phyloP scores from a whole-genome alignment of 2,113 vertebrate species.

The Pseudorectes ferrugineus region DNA sequence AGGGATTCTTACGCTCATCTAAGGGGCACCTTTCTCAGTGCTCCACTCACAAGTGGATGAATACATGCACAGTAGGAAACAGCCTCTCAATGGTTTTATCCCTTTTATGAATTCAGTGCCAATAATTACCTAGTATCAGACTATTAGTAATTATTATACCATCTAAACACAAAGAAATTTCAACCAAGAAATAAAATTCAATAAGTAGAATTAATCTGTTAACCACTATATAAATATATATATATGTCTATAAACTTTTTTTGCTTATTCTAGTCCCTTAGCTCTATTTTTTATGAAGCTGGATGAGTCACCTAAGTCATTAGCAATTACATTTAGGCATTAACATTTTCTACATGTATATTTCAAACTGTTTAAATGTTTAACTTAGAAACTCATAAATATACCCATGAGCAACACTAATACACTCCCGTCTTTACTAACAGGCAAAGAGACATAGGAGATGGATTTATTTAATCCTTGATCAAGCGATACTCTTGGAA shows the following conservation, averaged over 20 bases:
- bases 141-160: not conserved
- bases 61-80: not conserved
- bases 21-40: not conserved
- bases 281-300: not conserved
- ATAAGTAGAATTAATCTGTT: not conserved
- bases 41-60: not conserved
- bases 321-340: not conserved
- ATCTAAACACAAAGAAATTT: not conserved
- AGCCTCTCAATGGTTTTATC: not conserved
- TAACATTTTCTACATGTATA: not conserved
- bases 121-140: not conserved
- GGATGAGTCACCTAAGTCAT: not conserved
- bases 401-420: not conserved
- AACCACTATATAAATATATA: not conserved
- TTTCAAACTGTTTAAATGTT: not conserved
- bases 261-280: not conserved
- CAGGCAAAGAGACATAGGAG: not conserved
- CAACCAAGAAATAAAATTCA: not conserved
- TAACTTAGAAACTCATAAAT: not conserved
- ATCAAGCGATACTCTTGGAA: not conserved
- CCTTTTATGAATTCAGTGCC: not conserved
- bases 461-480: not conserved
- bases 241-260: not conserved
- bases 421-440: not conserved
- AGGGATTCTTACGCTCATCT: not conserved